phyloP scores from a whole-genome alignment of 35 echinoderm and acorn worm genomes.

The Hemicentrotus pulcherrimus region DNA sequence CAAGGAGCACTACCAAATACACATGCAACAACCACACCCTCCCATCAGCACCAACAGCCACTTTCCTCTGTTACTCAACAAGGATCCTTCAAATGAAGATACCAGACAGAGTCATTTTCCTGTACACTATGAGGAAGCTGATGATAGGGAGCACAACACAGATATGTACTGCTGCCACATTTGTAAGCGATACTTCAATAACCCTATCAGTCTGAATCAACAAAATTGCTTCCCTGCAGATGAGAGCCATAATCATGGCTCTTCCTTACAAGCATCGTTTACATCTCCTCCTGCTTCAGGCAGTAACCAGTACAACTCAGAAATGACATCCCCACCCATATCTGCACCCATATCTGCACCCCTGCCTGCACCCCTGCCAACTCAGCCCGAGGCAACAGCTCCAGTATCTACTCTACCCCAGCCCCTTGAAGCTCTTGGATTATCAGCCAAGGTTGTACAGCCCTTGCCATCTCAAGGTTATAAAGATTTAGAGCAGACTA shows the following conservation, averaged over 20 bases:
- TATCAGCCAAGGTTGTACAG: slow-evolving; percentile 7
- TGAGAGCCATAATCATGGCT: neutral
- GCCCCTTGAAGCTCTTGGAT: slow-evolving; percentile 31
- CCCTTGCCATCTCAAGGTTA: neutral
- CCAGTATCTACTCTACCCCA: neutral
- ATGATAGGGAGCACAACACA: neutral
- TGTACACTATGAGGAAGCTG: neutral
- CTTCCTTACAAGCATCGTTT: neutral
- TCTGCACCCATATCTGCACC: neutral
- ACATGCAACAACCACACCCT: neutral
- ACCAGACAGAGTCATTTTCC: neutral
- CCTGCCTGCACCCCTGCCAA: neutral
- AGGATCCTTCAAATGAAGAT: slow-evolving; percentile 31
- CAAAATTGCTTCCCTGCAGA: slow-evolving; percentile 42
- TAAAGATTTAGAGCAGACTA: neutral
- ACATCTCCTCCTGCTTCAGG: neutral
- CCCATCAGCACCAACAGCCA: slow-evolving; percentile 11
- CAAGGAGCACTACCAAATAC: slow-evolving; percentile 36
- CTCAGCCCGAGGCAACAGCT: neutral
- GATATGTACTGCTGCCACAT: slow-evolving; percentile 20
- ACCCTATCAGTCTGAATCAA: slow-evolving; percentile 31
- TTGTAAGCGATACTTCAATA: slow-evolving; percentile 42
- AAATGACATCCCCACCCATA: neutral
- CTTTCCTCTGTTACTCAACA: slow-evolving; percentile 26
- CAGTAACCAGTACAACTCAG: slow-evolving; percentile 11